Base-by-base conservation (phyloP, 2,797 vertebrate species). In the Microctenopoma steveboyesi region DNA sequence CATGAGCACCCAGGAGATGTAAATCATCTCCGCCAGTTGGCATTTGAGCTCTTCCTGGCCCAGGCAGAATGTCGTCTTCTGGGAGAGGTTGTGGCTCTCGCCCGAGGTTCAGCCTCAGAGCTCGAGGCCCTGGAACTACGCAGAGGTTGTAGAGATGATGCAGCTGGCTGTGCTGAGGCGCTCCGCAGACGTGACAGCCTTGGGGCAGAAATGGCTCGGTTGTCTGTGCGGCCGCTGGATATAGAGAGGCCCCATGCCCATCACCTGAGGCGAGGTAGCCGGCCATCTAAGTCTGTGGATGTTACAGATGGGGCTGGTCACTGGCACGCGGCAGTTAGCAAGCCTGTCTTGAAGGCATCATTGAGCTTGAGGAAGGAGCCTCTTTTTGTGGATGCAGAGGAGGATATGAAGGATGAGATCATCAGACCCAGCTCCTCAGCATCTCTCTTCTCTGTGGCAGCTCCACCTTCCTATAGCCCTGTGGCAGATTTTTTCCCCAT, bases 1-100 rank as follows among this genome's bases (percentile, higher is more conserved):
- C 90, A 92, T 56, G 94, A 94, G 59, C 91, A 90, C 71, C 83
- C 88, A 3, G 91, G 89, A 14, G 91, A 91, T 25, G 15, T 84
- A 14, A 67, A 63, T 75, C 93, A 95, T 85, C 91, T 95, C 40
- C 92, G 93, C 18, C 93, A 94, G 87, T 83, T 95, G 85, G 95
- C 96, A 1, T 99, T 99, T 33, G 98, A 99, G 85, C 95, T 99
- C 60, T 98, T 97, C 69, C 85, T 99, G 85, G 96, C 97, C 83
- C 96, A 96, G 87, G 96, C 97, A 0, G 98, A 99, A 70, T 99
- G 98, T 46, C 96, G 97, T 80, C 95, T 98, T 69, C 92, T 99
- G 42, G 93, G 95, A 46, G 97, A 98, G 81, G 96, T 98, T 48
- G 95, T 97, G 82, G 91, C 95, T 18, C 93, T 97, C 79, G 96